Conservation (phyloP, 2,113 vertebrate species). For the Balaeniceps rex region DNA sequence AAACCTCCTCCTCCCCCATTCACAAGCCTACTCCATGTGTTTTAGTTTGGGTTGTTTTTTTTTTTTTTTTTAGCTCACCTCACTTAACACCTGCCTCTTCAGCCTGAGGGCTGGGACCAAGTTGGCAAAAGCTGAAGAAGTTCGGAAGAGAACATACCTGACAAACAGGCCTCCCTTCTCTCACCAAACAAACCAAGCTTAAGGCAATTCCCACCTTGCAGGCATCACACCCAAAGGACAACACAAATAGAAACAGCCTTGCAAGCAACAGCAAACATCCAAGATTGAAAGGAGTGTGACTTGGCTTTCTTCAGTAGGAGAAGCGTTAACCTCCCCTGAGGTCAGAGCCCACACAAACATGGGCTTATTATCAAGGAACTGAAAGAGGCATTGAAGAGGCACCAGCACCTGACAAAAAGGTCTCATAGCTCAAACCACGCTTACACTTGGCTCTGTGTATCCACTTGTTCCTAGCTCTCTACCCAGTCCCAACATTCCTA, state of each 20-base stretch:
- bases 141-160: neutral
- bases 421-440: neutral
- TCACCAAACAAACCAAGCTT: neutral
- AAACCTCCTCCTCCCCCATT: neutral
- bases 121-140: neutral
- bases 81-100: neutral
- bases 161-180: conserved; percentile 39
- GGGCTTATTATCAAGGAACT: conserved; percentile 49
- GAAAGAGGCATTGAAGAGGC: conserved; percentile 51
- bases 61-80: neutral
- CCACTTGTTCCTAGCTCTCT: neutral
- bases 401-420: conserved; percentile 17
- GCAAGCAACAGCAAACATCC: conserved; percentile 29
- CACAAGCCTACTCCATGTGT: neutral
- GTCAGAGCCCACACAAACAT: conserved; percentile 46
- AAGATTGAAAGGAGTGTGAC: neutral
- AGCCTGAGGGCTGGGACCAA: neutral
- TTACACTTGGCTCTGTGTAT: neutral
- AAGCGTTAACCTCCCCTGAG: conserved; percentile 13
- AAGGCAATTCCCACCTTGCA: conserved; percentile 19
- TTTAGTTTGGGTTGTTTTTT: neutral
- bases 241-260: conserved; percentile 41
- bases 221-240: conserved; percentile 40
- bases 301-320: conserved; percentile 21
- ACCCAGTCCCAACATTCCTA: neutral